Conservation (phyloP, 2,113 vertebrate species). For the Notarius lentiginosus region DNA sequence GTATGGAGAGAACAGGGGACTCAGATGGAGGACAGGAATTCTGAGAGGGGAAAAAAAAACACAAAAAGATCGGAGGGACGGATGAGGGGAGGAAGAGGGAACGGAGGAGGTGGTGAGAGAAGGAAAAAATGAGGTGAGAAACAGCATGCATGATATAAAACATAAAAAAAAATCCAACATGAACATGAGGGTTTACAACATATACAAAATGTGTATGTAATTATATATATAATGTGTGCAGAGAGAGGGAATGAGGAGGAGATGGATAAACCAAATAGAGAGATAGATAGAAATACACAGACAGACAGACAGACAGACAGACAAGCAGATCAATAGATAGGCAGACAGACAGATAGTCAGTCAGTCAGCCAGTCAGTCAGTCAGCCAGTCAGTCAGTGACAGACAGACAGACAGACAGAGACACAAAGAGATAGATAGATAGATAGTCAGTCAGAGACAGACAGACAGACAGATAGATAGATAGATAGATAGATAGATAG, state of each 20-base stretch:
- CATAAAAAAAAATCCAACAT: conserved; percentile 54
- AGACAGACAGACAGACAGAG: conserved; percentile 50
- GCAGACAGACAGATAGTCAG: conserved; percentile 44
- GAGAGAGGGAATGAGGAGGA: conserved; percentile 17
- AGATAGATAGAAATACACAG: conserved; percentile 48
- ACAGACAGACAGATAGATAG: neutral
- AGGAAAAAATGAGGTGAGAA: conserved; percentile 56
- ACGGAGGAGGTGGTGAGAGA: conserved; percentile 58
- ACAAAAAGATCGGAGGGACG: conserved; percentile 51
- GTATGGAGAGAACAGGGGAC: conserved; percentile 79
- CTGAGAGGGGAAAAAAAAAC: conserved; percentile 73
- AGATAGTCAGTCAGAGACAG: conserved; percentile 16
- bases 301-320: conserved; percentile 24
- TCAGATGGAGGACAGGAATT: conserved; percentile 75
- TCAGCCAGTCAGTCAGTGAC: conserved; percentile 6
- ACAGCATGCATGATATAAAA: conserved; percentile 55
- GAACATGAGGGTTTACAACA: conserved; percentile 32
- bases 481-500: neutral
- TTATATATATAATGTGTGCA: neutral
- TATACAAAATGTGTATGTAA: neutral
- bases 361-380: neutral
- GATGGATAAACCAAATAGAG: conserved; percentile 37
- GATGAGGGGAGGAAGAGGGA: conserved; percentile 54
- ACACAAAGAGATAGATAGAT: conserved; percentile 30
- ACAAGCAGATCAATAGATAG: conserved; percentile 37